phyloP scores from a whole-genome alignment of 2,797 vertebrate species.

The Rhinella marina region DNA sequence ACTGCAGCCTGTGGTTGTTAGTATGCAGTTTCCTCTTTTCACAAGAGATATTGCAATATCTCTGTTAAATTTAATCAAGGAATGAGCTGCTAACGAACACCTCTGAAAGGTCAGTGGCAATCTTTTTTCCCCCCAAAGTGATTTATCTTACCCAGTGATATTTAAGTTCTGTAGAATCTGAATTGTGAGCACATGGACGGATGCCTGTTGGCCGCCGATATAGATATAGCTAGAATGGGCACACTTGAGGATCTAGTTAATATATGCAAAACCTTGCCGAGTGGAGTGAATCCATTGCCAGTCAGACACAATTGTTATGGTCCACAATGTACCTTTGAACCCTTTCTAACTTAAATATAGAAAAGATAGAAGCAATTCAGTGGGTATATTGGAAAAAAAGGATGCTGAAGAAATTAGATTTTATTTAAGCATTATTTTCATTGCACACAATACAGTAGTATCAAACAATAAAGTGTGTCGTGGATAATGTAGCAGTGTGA shows the following conservation, averaged over 20 bases:
- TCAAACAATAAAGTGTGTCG: neutral
- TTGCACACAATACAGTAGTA: neutral
- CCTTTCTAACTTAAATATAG: constrained; percentile 35
- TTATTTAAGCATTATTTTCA: constrained; percentile 10
- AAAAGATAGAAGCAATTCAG: constrained; percentile 38
- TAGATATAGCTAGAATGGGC: neutral
- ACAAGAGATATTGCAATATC: constrained; percentile 45
- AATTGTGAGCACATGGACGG: constrained; percentile 36
- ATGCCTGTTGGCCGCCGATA: constrained; percentile 38
- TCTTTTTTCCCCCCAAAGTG: constrained; percentile 38
- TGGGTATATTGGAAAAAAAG: neutral
- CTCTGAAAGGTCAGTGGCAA: constrained; percentile 44
- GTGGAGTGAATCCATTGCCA: constrained; percentile 12
- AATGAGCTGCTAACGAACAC: constrained; percentile 48
- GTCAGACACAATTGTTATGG: constrained; percentile 27
- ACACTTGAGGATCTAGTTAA: constrained; percentile 15
- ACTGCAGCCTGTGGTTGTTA: constrained; percentile 41
- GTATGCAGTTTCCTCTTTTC: constrained; percentile 42
- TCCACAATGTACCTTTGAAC: constrained; percentile 40
- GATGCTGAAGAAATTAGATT: constrained; percentile 6
- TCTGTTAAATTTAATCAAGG: constrained; percentile 53
- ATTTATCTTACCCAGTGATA: constrained; percentile 54
- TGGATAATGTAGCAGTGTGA: constrained; percentile 22
- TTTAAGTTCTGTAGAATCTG: constrained; percentile 44
- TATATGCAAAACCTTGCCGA: constrained; percentile 35